Evolutionary conservation across 2,888 invertebrate species (phyloP).

Genomic region (Smittia sp.): DNA sequence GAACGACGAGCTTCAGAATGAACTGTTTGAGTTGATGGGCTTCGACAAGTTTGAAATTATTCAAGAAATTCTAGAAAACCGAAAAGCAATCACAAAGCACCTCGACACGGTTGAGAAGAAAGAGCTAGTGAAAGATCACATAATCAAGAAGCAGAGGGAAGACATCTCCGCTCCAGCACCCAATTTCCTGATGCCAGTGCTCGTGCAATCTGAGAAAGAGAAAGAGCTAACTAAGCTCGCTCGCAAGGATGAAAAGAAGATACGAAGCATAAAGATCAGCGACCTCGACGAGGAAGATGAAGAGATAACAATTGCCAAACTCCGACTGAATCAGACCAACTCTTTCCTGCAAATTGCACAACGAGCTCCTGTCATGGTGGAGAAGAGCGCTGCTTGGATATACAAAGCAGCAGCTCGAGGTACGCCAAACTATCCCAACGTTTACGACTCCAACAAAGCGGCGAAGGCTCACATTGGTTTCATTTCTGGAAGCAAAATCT

Average conservation of each 20-base stretch:
- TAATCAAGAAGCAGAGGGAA: constrained; percentile 45
- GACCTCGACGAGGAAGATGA: constrained; percentile 52
- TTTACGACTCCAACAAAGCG: constrained; percentile 76
- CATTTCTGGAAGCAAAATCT: constrained; percentile 73
- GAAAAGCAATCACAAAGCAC: constrained; percentile 56
- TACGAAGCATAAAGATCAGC: constrained; percentile 51
- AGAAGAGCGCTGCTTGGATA: constrained; percentile 59
- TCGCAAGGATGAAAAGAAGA: constrained; percentile 80
- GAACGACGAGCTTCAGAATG: constrained; percentile 72
- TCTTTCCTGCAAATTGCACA: constrained; percentile 49
- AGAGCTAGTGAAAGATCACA: constrained; percentile 42
- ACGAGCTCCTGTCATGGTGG: constrained; percentile 48
- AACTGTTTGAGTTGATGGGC: constrained; percentile 85
- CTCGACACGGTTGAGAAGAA: constrained; percentile 48
- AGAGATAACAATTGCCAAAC: constrained; percentile 53
- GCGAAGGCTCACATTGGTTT: constrained; percentile 66
- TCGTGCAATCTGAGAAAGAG: constrained; percentile 80
- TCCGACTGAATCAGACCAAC: constrained; percentile 50
- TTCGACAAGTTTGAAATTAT: constrained; percentile 80
- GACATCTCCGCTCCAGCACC: constrained; percentile 54
- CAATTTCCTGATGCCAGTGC: constrained; percentile 75
- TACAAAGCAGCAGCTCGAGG: constrained; percentile 55
- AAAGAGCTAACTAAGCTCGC: constrained; percentile 71
- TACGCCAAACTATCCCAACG: constrained; percentile 74
- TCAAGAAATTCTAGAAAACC: constrained; percentile 63